A percentile compares a stretch with the other conserved stretches of the same genome.
Evolutionary conservation across 1,140 invertebrate genomes (phyloP).

Genomic region (Drosophila virilis): DNA sequence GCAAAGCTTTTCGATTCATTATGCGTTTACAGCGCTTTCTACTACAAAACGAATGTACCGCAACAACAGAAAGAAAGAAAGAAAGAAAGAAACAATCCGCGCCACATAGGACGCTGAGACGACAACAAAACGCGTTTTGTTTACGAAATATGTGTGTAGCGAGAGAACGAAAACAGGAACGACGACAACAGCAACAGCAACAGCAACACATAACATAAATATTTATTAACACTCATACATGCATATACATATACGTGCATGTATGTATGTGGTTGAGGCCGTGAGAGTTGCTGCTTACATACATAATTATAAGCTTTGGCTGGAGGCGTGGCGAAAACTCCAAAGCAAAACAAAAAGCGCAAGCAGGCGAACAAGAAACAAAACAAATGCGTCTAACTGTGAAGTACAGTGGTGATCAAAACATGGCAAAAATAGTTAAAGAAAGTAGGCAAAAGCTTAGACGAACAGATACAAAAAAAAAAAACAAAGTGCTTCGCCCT

Average conservation of each 20-base stretch:
- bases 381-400: slow-evolving; percentile 53
- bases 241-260: background rate
- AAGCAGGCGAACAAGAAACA: slow-evolving; percentile 42
- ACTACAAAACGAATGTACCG: slow-evolving; percentile 4
- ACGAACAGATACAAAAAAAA: slow-evolving; percentile 41
- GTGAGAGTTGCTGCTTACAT: slow-evolving; percentile 66
- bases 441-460: slow-evolving; percentile 4
- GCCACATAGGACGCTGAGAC: slow-evolving; percentile 33
- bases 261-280: slow-evolving; percentile 49
- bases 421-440: slow-evolving; percentile 44
- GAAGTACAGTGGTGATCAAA: slow-evolving; percentile 70
- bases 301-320: slow-evolving; percentile 65
- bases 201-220: slow-evolving; percentile 41
- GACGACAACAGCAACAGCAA: slow-evolving; percentile 25
- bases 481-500: slow-evolving; percentile 44
- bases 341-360: slow-evolving; percentile 72
- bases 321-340: slow-evolving; percentile 57
- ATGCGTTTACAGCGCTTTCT: slow-evolving; percentile 46
- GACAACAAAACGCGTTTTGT: slow-evolving; percentile 78
- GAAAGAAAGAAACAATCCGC: slow-evolving; percentile 25
- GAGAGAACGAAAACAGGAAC: slow-evolving; percentile 67
- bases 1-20: slow-evolving; percentile 48
- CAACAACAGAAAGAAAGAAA: background rate
- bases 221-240: slow-evolving; percentile 39
- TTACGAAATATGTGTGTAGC: slow-evolving; percentile 74